Evolutionary conservation across 2,113 vertebrate genomes (phyloP).

Genomic region (Myiagra hebetior): DNA sequence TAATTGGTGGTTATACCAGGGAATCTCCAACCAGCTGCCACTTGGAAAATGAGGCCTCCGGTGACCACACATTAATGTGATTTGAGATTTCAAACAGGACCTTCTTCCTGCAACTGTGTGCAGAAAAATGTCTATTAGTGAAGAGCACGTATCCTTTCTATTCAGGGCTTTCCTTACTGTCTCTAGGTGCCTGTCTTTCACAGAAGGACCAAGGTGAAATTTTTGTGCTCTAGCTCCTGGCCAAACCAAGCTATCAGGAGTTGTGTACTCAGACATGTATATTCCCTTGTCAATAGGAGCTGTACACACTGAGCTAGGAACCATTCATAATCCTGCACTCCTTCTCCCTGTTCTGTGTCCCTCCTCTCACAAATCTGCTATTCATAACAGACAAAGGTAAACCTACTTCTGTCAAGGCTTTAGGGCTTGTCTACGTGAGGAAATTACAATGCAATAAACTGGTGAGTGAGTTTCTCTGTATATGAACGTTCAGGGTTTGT

Average conservation of each 20-base stretch:
- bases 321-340: not conserved
- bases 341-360: not conserved
- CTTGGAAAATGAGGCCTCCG: not conserved
- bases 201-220: not conserved
- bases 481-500: not conserved
- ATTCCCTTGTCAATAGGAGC: not conserved
- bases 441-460: constrained; percentile 6
- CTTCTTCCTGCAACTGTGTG: not conserved
- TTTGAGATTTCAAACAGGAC: not conserved
- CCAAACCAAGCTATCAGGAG: not conserved
- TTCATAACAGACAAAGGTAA: not conserved
- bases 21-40: not conserved
- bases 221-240: not conserved
- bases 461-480: not conserved
- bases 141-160: not conserved
- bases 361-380: not conserved
- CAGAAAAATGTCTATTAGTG: not conserved
- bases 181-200: not conserved
- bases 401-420: not conserved
- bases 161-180: not conserved
- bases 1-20: not conserved
- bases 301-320: constrained; percentile 3
- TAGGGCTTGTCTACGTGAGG: constrained; percentile 4
- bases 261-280: not conserved
- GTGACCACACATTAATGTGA: not conserved